Evolutionary conservation across 2,797 vertebrate genomes (phyloP), one percentile per base, ranked within the genome.

Genomic region (Pantherophis alleghaniensis): DNA sequence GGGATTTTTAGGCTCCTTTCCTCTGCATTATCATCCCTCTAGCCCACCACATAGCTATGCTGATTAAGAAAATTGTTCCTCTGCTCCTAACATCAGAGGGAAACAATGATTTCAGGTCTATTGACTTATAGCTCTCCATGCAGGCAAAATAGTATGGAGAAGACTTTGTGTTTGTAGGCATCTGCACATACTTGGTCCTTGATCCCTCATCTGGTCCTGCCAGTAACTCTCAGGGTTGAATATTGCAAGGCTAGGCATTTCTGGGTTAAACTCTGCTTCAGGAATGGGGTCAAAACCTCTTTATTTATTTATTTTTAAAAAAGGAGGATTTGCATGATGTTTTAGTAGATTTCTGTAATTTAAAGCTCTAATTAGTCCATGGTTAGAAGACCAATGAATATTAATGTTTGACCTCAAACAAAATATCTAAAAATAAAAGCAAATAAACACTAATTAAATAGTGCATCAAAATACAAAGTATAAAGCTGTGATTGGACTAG

Each of bases 381-480:
- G 95, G 96, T 96, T 96, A 97, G 96, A 97, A 97, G 95, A 96
- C 90, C 96, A 96, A 97, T 98, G 96, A 97, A 98, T 98, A 98
- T 98, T 98, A 97, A 98, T 98, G 96, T 97, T 95, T 96, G 89
- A 97, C 96, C 98, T 98, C 97, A 98, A 98, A 98, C 96, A 95
- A 95, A 91, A 96, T 95, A 94, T 96, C 96, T 96, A 94, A 88
- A 97, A 97, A 97, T 97, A 96, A 97, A 97, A 97, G 96, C 91
- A 96, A 97, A 94, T 95, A 97, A 97, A 97, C 96, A 97, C 95
- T 89, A 94, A 94, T 97, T 97, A 95, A 96, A 94, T 94, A 97
- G 95, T 96, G 42, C 95, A 96, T 69, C 95, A 96, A 97, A 97
- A 96, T 66, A 9, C 96, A 96, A 88, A 90, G 90, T 90, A 42